Conservation (phyloP, 2,113 vertebrate species). For the Phaetusa simplex region DNA sequence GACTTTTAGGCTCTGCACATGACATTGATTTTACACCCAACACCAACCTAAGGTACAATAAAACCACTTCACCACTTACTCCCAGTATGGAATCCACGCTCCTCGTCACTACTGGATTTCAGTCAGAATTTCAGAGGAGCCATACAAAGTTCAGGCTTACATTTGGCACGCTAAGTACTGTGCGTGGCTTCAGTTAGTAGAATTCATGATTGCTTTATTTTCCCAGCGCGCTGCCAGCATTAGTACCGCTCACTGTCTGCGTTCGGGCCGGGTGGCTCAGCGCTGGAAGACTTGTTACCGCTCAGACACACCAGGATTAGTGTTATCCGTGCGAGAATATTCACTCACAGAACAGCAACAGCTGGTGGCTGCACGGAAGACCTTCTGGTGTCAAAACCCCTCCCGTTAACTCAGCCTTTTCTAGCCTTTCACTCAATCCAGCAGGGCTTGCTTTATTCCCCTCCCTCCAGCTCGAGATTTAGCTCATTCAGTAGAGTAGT, state of each 20-base stretch:
- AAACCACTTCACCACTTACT: neutral
- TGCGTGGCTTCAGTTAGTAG: neutral
- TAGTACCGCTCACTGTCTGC: neutral
- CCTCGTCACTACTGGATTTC: neutral
- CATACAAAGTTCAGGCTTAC: neutral
- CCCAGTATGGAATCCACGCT: neutral
- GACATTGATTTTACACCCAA: neutral
- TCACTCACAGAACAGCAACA: neutral
- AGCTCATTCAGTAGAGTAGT: neutral
- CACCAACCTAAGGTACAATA: neutral
- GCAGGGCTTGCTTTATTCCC: neutral
- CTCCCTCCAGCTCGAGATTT: neutral
- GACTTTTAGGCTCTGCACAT: neutral
- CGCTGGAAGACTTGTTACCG: neutral
- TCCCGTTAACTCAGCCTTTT: neutral
- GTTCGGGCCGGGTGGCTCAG: fast-evolving
- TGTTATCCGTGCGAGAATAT: slow-evolving; percentile 26
- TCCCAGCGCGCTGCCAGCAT: neutral
- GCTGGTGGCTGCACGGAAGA: neutral
- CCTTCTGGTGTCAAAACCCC: neutral
- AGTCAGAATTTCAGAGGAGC: neutral
- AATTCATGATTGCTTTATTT: neutral
- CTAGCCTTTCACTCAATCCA: slow-evolving; percentile 8
- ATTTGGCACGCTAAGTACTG: neutral
- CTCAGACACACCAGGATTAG: neutral